Evolutionary conservation across 2,113 vertebrate genomes (phyloP), one percentile per base, ranked within the genome.

Genomic region (Lagenorhynchus albirostris): DNA sequence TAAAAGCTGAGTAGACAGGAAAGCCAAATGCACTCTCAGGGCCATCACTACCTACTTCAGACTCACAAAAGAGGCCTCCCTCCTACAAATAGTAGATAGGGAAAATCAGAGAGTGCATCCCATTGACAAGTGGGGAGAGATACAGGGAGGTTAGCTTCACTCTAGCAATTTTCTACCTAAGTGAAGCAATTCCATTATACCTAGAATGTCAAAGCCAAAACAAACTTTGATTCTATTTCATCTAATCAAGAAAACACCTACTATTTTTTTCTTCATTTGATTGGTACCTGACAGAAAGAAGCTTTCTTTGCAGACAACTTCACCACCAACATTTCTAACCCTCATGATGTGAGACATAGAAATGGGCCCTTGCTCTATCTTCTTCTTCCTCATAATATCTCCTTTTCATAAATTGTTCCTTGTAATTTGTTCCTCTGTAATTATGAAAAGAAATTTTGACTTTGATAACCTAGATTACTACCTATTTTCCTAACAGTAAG

Each of bases 11-110:
- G 71, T 53, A 92, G 89, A 94, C n/a, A 91, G 91, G 88, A 96
- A 89, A 93, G 73, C 80, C 86, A 96, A 93, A 95, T 74, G 83
- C n/a, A 79, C 87, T 94, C 95, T 96, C 36, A 90, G 68, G 80
- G 76, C 21, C 67, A 89, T 92, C 86, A 96, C 98, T 97, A 97
- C 92, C 47, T 94, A 97, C 96, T 97, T 96, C 74, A 97, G 77
- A 96, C 33, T 83, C 17, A 29, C 44, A 70, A 90, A 85, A 62
- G 44, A 50, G 26, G 67, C 74, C 71, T 86, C 25, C 84, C 76
- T 97, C 89, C 89, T 96, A 71, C 60, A 44, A 41, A 71, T 25
- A 81, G 55, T 71, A 60, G 68, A 21, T 73, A 68, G 29, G 33
- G 31, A 94, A 94, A 91, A 86, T 89, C 79, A 88, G 33, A 95